Evolutionary conservation across 2,888 invertebrate genomes (phyloP).

Genomic region (Ypsolopha scabrella): DNA sequence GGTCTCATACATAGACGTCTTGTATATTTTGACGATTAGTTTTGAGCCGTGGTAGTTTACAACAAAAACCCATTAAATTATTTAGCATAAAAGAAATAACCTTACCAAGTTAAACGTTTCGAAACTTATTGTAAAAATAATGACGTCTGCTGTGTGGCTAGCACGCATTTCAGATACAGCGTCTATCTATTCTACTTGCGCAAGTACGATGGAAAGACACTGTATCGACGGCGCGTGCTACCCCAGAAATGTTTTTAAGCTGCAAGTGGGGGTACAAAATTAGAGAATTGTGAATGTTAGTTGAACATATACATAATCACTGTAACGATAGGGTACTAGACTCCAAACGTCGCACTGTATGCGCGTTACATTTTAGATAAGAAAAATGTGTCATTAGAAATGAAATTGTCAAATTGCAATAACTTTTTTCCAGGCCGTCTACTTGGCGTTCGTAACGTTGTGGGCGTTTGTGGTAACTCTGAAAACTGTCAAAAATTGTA

Average conservation of each 20-base stretch:
- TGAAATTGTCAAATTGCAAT: slow-evolving; percentile 39
- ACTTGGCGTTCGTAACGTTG: not conserved
- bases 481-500: not conserved
- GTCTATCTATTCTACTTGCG: too few species aligned
- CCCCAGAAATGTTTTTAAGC: too few species aligned
- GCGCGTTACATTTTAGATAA: slow-evolving; percentile 56
- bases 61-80: not conserved
- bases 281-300: slow-evolving; percentile 2
- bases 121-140: too few species aligned
- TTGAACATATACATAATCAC: slow-evolving; percentile 21
- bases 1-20: not conserved
- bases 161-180: too few species aligned
- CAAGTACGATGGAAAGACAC: too few species aligned
- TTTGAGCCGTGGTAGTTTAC: too few species aligned
- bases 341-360: slow-evolving; percentile 39
- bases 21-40: too few species aligned
- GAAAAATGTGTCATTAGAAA: slow-evolving; percentile 64
- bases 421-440: slow-evolving; percentile 13
- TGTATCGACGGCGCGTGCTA: too few species aligned
- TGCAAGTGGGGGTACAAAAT: not conserved
- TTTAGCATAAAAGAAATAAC: not conserved
- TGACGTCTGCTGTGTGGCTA: too few species aligned
- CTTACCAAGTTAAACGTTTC: too few species aligned
- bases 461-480: not conserved
- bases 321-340: slow-evolving; percentile 60